These are phyloP conservation scores for Cassiopea andromeda DNA, from an alignment of 30 jellyfish, hydroid and myxozoan species.

Conservation along the genomic window DNA sequence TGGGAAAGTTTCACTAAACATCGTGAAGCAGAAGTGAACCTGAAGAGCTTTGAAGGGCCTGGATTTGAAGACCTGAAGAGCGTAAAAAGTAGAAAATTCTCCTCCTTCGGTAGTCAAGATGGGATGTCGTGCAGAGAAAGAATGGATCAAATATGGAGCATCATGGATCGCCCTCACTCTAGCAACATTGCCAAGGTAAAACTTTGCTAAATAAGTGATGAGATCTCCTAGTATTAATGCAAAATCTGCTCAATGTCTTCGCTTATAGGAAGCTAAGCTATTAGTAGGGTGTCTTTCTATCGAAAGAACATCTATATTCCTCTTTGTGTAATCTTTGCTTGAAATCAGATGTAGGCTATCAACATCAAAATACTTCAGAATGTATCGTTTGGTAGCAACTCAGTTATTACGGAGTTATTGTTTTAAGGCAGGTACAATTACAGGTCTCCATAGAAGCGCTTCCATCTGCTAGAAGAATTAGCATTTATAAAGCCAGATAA, in stretches of 20 bases:
- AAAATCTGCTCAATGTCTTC: background rate
- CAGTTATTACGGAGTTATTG: background rate
- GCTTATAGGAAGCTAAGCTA: background rate
- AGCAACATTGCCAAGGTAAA: conserved; percentile 89
- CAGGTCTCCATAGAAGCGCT: background rate
- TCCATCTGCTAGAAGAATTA: background rate
- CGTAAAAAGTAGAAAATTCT: conserved; percentile 47
- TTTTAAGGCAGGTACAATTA: background rate
- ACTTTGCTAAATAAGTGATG: background rate
- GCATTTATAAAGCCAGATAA: too few species aligned
- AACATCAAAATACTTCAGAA: too few species aligned
- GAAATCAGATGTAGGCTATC: too few species aligned
- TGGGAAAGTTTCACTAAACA: conserved; percentile 97
- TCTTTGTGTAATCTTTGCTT: too few species aligned
- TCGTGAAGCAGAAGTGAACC: conserved; percentile 95
- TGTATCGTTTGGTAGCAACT: background rate
- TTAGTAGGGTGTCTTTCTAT: too few species aligned
- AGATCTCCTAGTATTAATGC: background rate
- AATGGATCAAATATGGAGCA: conserved; percentile 78
- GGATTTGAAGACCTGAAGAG: conserved; percentile 90
- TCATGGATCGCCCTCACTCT: conserved; percentile 96
- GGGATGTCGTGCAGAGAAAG: conserved; percentile 59
- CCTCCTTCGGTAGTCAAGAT: conserved; percentile 55
- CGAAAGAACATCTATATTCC: too few species aligned
- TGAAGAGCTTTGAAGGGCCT: conserved; percentile 93